phyloP scores from a whole-genome alignment of 2,797 vertebrate genomes.

The Eulemur mongoz region DNA sequence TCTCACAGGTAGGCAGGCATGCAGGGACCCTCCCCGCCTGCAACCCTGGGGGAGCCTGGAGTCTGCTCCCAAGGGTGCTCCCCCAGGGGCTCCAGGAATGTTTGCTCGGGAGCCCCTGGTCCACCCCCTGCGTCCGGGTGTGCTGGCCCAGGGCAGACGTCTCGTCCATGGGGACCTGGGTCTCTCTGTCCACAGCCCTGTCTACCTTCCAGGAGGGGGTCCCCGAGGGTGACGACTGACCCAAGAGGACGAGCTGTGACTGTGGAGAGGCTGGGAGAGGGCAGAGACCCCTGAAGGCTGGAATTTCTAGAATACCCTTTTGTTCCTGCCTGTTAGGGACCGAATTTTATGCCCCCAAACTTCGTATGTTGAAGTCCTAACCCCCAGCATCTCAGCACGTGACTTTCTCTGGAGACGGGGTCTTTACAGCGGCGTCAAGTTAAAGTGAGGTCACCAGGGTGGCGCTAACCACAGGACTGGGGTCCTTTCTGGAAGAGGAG shows the following conservation, averaged over 20 bases:
- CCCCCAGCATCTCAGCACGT: too few relatives aligned
- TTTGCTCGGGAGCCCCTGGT: not conserved
- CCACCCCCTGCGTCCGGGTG: not conserved
- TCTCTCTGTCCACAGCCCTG: not conserved
- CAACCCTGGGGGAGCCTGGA: not conserved
- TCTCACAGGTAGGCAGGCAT: accelerated
- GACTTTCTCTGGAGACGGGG: accelerated
- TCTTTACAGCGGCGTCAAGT: not conserved
- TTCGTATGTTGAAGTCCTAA: not conserved
- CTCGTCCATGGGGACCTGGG: not conserved
- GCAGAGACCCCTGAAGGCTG: not conserved
- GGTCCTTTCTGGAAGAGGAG: too few relatives aligned
- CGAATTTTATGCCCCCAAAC: not conserved
- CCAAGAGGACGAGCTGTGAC: not conserved
- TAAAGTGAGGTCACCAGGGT: not conserved
- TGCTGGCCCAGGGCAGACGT: not conserved
- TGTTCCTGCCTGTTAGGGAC: not conserved
- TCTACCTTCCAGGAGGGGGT: too few relatives aligned
- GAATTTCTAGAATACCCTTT: not conserved
- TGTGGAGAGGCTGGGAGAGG: accelerated
- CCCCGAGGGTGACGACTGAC: accelerated
- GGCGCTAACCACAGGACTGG: accelerated
- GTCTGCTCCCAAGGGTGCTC: not conserved
- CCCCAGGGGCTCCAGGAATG: not conserved
- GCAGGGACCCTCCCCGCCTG: not conserved